Conservation (phyloP, 2,888 invertebrate species). For the Ligdia adustata region DNA sequence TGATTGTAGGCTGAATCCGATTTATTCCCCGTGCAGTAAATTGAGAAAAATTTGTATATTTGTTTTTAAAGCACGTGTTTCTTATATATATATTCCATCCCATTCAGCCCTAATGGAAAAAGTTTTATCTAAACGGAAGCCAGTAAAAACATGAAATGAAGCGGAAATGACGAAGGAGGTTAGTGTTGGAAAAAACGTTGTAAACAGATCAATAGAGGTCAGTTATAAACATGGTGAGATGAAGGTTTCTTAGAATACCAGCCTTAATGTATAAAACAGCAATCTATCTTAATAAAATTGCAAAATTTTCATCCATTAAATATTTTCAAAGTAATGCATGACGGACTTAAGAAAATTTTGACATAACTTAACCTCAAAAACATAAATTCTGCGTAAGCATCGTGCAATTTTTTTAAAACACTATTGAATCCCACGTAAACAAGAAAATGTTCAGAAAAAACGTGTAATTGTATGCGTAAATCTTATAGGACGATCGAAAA, state of each 20-base stretch:
- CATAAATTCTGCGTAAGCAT: not conserved
- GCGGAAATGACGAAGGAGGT: constrained; percentile 44
- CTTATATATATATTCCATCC: no score
- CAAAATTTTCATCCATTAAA: not conserved
- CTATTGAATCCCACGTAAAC: not conserved
- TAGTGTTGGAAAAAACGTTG: constrained; percentile 62
- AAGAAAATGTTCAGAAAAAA: not conserved
- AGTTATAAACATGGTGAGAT: constrained; percentile 46
- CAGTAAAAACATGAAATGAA: constrained; percentile 31
- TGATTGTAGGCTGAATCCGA: constrained; percentile 58
- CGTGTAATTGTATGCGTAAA: not conserved
- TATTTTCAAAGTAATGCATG: not conserved
- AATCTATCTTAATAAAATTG: not conserved
- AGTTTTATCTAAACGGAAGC: constrained; percentile 20
- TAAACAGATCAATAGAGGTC: constrained; percentile 76
- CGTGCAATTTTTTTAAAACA: not conserved
- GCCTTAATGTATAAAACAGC: constrained; percentile 1
- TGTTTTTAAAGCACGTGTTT: no score
- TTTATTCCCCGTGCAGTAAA: constrained; percentile 42
- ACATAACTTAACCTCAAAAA: not conserved
- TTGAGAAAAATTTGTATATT: not conserved
- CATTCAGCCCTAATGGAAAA: constrained; percentile 17
- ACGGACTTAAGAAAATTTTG: not conserved
- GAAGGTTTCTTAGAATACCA: constrained; percentile 28
- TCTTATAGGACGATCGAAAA: constrained; percentile 3